These are phyloP conservation scores for Hirudo medicinalis DNA, from an alignment of 1,140 invertebrate species.

Conservation along the genomic window DNA sequence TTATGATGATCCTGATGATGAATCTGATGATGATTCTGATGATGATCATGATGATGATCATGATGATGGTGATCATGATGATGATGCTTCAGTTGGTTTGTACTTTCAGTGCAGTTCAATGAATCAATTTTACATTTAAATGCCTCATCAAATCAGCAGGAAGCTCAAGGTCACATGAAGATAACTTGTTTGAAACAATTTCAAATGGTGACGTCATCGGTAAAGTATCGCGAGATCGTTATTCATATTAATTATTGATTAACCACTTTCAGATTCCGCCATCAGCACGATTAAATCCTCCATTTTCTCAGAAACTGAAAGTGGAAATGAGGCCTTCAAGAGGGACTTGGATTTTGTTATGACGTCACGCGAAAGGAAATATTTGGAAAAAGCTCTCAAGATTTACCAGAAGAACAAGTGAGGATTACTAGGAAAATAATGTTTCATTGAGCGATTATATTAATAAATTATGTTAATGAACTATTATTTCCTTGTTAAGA, in stretches of 20 bases:
- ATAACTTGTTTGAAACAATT: too few relatives aligned
- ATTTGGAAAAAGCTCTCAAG: constrained; percentile 33
- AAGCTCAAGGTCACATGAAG: too few relatives aligned
- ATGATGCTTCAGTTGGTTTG: too few relatives aligned
- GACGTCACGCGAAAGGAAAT: constrained; percentile 32
- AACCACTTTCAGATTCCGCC: neutral
- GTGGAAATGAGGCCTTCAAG: neutral
- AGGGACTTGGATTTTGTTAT: constrained; percentile 30
- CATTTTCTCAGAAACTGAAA: neutral
- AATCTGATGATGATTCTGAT: too few relatives aligned
- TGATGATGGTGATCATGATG: too few relatives aligned
- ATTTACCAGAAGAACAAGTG: constrained; percentile 34
- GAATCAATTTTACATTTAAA: too few relatives aligned
- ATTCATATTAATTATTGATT: constrained; percentile 7
- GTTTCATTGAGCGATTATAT: neutral
- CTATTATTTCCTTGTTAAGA: constrained; percentile 16
- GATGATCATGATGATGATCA: too few relatives aligned
- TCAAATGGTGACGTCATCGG: too few relatives aligned
- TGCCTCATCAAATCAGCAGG: too few relatives aligned
- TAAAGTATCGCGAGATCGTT: neutral
- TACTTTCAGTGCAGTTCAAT: too few relatives aligned
- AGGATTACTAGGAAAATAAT: constrained; percentile 12
- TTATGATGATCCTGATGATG: too few relatives aligned
- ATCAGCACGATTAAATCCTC: neutral
- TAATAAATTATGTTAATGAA: too few relatives aligned